Evolutionary conservation across 2,797 vertebrate species (phyloP).

Genomic region (Valencia hispanica): DNA sequence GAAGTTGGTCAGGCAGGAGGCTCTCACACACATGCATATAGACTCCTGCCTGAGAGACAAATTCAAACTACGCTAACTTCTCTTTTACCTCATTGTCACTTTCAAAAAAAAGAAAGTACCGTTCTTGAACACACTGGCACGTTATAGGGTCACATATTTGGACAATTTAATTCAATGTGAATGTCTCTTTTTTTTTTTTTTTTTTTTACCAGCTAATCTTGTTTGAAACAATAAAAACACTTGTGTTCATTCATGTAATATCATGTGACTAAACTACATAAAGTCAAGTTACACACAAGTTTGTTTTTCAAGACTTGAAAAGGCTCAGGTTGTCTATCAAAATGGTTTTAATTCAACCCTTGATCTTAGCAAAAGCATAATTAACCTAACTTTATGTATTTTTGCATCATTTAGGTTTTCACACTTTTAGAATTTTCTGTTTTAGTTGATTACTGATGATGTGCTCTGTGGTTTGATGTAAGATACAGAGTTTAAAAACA

Average conservation of each 20-base stretch:
- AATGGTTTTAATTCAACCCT: slow-evolving; percentile 22
- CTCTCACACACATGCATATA: slow-evolving; percentile 26
- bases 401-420: neutral
- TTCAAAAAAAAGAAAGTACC: neutral
- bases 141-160: slow-evolving; percentile 17
- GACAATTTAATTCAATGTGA: slow-evolving; percentile 29
- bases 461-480: slow-evolving; percentile 22
- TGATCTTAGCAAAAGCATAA: slow-evolving; percentile 3
- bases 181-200: slow-evolving; percentile 34
- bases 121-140: slow-evolving; percentile 3
- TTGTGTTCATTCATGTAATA: slow-evolving; percentile 17
- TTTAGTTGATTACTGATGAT: slow-evolving; percentile 5
- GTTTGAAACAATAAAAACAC: slow-evolving; percentile 51
- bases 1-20: slow-evolving; percentile 61
- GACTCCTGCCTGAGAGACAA: slow-evolving; percentile 1
- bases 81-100: neutral
- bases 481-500: no score
- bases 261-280: slow-evolving; percentile 49
- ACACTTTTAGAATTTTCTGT: slow-evolving; percentile 4
- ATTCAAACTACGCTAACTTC: neutral
- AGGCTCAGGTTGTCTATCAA: neutral
- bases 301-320: neutral
- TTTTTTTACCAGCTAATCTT: slow-evolving; percentile 40
- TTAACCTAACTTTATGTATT: neutral
- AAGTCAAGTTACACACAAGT: slow-evolving; percentile 21